These are phyloP conservation scores for Chauna torquata DNA, from an alignment of 2,113 vertebrate genomes.

Conservation along the genomic window DNA sequence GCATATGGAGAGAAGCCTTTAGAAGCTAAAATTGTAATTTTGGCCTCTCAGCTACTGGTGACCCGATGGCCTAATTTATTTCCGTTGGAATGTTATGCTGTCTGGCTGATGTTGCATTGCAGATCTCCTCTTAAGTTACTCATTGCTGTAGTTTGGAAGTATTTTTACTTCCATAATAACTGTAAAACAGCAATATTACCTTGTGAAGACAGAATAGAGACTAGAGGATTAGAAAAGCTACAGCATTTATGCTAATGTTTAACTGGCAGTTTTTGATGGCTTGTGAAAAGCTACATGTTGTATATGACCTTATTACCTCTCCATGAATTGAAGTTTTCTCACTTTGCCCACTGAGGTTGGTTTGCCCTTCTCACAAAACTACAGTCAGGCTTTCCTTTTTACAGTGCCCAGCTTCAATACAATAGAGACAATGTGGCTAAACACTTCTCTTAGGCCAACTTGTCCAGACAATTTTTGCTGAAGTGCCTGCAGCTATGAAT, in stretches of 20 bases:
- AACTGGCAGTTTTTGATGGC: background rate
- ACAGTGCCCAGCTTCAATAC: background rate
- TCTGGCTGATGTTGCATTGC: background rate
- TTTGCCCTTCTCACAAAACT: background rate
- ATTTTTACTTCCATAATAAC: background rate
- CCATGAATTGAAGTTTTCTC: background rate
- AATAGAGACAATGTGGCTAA: background rate
- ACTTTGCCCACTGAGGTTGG: background rate
- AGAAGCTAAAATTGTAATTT: background rate
- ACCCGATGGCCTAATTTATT: background rate
- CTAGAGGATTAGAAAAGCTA: background rate
- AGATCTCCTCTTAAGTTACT: background rate
- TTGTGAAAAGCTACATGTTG: background rate
- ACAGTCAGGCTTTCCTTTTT: background rate
- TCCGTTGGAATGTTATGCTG: background rate
- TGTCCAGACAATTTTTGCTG: background rate
- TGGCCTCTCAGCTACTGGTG: background rate
- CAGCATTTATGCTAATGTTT: background rate
- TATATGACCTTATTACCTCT: background rate
- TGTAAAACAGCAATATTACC: background rate
- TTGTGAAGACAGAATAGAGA: background rate
- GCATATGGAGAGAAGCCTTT: background rate
- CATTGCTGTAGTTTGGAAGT: background rate
- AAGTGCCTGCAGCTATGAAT: background rate
- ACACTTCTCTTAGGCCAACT: background rate